Conservation (phyloP, 2,113 vertebrate species). For the Aramus guarauna region DNA sequence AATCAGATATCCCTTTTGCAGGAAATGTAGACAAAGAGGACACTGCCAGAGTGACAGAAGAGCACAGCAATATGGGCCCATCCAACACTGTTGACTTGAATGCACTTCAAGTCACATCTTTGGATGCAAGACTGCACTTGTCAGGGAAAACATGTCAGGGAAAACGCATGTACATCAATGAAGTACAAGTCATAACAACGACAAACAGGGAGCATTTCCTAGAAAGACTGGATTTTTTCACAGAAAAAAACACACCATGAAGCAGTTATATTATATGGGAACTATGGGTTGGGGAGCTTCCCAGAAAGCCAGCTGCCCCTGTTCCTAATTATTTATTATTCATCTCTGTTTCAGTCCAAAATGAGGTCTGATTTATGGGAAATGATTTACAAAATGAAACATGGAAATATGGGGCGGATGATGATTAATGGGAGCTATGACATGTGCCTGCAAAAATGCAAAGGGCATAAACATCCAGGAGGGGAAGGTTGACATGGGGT, state of each 20-base stretch:
- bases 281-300: constrained; percentile 52
- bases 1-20: not conserved
- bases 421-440: constrained; percentile 37
- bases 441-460: constrained; percentile 32
- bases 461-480: not conserved
- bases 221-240: constrained; percentile 42
- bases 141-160: constrained; percentile 17
- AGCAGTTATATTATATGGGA: constrained; percentile 54
- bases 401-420: constrained; percentile 31
- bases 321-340: constrained; percentile 64
- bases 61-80: not conserved
- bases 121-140: constrained; percentile 30
- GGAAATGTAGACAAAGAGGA: not conserved
- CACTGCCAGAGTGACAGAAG: not conserved
- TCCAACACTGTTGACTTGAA: not conserved
- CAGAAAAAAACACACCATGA: constrained; percentile 31
- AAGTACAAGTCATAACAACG: not conserved
- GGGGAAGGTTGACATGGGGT: not conserved
- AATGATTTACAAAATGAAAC: constrained; percentile 39
- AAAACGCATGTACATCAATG: not conserved
- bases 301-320: constrained; percentile 63
- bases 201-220: constrained; percentile 11
- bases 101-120: constrained; percentile 12
- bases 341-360: constrained; percentile 52
- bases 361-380: constrained; percentile 51